Conservation (phyloP, 2,888 invertebrate species). For the Liopterus haemorrhoidalis region DNA sequence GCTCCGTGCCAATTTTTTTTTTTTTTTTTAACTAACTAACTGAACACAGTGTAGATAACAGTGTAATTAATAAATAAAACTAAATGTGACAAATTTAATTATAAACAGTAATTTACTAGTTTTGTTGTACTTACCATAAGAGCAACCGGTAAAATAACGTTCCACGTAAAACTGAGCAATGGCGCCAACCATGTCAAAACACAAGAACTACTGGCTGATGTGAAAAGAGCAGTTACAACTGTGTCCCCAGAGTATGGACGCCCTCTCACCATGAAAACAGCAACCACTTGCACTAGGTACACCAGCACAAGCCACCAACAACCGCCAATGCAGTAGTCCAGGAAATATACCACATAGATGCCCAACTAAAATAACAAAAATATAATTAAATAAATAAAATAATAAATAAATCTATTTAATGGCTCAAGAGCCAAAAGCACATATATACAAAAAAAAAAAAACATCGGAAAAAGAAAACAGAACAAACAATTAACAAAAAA, state of each 20-base stretch:
- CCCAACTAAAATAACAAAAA: slow-evolving; percentile 55
- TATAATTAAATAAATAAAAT: slow-evolving; percentile 8
- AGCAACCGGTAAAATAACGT: slow-evolving; percentile 75
- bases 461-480: no score
- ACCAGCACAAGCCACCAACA: slow-evolving; percentile 82
- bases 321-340: slow-evolving; percentile 78
- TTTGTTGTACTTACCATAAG: slow-evolving; percentile 58
- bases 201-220: slow-evolving; percentile 46
- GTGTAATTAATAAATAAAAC: no score
- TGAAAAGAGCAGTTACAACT: slow-evolving; percentile 57
- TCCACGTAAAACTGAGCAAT: slow-evolving; percentile 79
- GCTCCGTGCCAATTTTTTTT: no score
- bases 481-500: no score
- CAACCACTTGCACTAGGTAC: slow-evolving; percentile 69
- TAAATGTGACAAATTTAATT: no score
- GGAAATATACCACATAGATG: slow-evolving; percentile 73
- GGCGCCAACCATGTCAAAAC: slow-evolving; percentile 58
- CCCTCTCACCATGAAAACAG: slow-evolving; percentile 81
- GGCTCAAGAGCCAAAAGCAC: no score
- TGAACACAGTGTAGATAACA: no score
- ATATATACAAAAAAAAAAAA: slow-evolving; percentile 7
- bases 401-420: slow-evolving; percentile 21
- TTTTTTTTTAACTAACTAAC: no score
- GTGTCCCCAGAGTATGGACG: slow-evolving; percentile 79
- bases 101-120: no score